These are phyloP conservation scores for Cyprinella venusta DNA, from an alignment of 2,797 vertebrate genomes.

Conservation along the genomic window DNA sequence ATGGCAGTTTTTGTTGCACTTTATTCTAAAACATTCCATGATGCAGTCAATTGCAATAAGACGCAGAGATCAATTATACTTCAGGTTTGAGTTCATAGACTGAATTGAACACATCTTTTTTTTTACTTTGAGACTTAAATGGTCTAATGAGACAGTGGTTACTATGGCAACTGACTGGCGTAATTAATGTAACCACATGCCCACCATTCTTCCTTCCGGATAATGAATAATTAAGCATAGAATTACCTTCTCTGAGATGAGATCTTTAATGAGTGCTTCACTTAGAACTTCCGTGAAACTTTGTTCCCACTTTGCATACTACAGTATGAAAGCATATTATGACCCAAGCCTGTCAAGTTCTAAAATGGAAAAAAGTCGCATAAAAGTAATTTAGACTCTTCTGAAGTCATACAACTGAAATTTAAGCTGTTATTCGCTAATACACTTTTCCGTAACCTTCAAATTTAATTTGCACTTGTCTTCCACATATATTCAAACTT, in stretches of 20 bases:
- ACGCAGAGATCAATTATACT: conserved; percentile 9
- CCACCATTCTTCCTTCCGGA: conserved; percentile 7
- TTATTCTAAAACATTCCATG: not conserved
- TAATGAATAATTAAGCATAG: conserved; percentile 37
- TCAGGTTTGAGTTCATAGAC: conserved; percentile 12
- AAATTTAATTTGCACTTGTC: not conserved
- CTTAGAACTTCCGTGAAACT: not conserved
- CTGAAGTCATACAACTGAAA: not conserved
- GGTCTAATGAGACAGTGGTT: conserved; percentile 14
- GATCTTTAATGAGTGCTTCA: conserved; percentile 19
- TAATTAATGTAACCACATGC: conserved; percentile 18
- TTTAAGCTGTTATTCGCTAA: not conserved
- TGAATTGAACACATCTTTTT: conserved; percentile 27
- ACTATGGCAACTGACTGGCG: conserved; percentile 21
- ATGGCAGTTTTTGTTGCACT: not conserved
- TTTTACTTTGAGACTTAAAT: not conserved
- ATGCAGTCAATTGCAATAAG: not conserved
- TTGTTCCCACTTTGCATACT: not conserved
- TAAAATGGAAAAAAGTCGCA: not conserved
- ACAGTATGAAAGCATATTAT: not conserved
- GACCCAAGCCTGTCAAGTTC: not conserved
- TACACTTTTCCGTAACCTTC: not conserved
- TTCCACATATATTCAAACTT: not conserved
- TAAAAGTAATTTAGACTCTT: not conserved
- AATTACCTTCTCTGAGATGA: conserved; percentile 24